Evolutionary conservation across 2,888 invertebrate species (phyloP).

Genomic region (Nycteola revayana): DNA sequence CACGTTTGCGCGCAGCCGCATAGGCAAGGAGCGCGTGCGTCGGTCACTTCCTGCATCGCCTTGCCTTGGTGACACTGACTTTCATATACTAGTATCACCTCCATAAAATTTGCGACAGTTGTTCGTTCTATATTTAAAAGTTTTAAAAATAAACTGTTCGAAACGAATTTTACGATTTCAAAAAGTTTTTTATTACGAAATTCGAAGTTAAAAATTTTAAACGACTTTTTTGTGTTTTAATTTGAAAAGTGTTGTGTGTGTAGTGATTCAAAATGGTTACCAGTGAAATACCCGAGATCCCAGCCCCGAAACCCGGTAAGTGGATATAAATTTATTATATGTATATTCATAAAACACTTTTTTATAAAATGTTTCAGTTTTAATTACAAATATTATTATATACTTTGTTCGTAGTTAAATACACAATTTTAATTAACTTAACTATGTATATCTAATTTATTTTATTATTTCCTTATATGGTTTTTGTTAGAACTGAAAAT

Average conservation of each 20-base stretch:
- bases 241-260: conserved; percentile 25
- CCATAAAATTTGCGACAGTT: not conserved
- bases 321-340: not conserved
- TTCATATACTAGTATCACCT: not conserved
- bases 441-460: too few species aligned
- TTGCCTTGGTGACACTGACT: conserved; percentile 22
- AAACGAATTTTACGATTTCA: conserved; percentile 6
- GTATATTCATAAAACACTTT: too few species aligned
- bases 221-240: not conserved
- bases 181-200: too few species aligned
- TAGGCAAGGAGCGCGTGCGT: conserved; percentile 26
- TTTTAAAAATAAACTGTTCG: too few species aligned
- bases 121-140: too few species aligned
- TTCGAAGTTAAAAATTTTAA: not conserved
- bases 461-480: too few species aligned
- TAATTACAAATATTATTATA: too few species aligned
- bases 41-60: conserved; percentile 33
- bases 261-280: conserved; percentile 40
- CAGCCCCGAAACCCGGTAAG: conserved; percentile 42
- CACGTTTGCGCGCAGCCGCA: conserved; percentile 15
- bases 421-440: too few species aligned
- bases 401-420: too few species aligned
- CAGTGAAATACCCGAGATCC: conserved; percentile 28
- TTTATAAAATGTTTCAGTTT: too few species aligned
- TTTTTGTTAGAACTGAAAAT: too few species aligned